Base-by-base conservation (phyloP, 2,888 invertebrate genomes). In the Heliconius ethilla region DNA sequence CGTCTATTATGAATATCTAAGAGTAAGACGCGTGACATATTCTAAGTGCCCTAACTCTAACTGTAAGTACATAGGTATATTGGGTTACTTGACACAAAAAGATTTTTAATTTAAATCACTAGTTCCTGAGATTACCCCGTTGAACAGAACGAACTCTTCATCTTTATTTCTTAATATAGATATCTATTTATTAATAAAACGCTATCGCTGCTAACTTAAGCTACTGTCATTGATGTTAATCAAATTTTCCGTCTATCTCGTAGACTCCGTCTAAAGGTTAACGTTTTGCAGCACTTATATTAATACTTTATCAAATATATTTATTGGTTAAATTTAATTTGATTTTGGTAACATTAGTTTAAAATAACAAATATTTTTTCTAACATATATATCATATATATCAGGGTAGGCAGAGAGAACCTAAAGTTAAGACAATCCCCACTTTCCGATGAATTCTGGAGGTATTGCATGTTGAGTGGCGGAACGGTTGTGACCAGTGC, bases 211-310 rank as follows among this genome's bases (percentile, higher is more conserved):
- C 3, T 79, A n/a, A 25, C 73, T 80, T 79, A 76, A 13, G 70
- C 66, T 75, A 37, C 65, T 55, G 65, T 75, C 75, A 27, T 75
- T 81, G n/a, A n/a, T n/a, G n/a, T n/a, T 84, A 84, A 83, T 83
- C 81, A 83, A 82, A 83, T 82, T 83, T 83, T 78, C 83, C 82
- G 81, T 80, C 73, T n/a, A 74, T 78, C 69, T 79, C 69, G 65
- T 77, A 78, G 69, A 78, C 77, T 77, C 78, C 69, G 67, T 79
- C 69, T 45, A 77, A 78, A 82, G 82, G 82, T 82, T 81, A 82
- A 81, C 55, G 66, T 27, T 67, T 77, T 51, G 45, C 40, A 13
- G 37, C 62, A 15, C 25, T 62, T 73, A 74, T 74, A 59, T n/a
- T 59, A 59, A 59, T 59, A 59, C 3, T 59, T 59, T 59, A 59